These are phyloP conservation scores for Cherax destructor DNA, from an alignment of 1,140 invertebrate genomes.

Conservation along the genomic window DNA sequence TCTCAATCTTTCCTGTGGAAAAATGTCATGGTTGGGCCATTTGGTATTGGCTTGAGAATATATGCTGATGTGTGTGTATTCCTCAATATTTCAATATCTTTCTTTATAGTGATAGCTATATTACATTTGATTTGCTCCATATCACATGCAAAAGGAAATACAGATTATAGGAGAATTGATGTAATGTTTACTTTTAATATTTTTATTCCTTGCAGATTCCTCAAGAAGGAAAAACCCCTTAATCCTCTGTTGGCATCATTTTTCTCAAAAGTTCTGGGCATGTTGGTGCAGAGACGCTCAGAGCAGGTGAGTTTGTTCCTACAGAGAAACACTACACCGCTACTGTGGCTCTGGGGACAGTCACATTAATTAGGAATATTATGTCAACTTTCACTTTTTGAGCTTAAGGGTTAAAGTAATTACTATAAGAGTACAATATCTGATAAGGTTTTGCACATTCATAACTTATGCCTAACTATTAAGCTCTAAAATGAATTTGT, in stretches of 20 bases:
- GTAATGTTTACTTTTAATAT: neutral
- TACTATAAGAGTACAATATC: neutral
- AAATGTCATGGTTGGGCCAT: too few relatives aligned
- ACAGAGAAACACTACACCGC: conserved; percentile 59
- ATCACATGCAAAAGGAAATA: too few relatives aligned
- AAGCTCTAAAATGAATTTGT: too few relatives aligned
- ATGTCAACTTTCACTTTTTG: too few relatives aligned
- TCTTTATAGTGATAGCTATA: too few relatives aligned
- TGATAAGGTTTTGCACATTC: too few relatives aligned
- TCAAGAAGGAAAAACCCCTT: conserved; percentile 89
- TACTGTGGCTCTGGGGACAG: conserved; percentile 2
- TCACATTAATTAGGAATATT: neutral
- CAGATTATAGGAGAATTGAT: neutral
- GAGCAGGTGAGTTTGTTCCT: conserved; percentile 80
- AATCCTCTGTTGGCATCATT: conserved; percentile 96
- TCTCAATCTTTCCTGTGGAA: too few relatives aligned
- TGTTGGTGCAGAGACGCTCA: conserved; percentile 87
- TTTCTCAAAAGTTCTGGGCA: conserved; percentile 94
- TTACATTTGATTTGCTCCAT: too few relatives aligned
- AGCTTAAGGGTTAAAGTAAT: neutral
- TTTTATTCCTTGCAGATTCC: conserved; percentile 80
- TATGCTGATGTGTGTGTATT: too few relatives aligned
- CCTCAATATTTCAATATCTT: too few relatives aligned
- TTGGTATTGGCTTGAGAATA: too few relatives aligned
- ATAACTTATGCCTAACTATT: too few relatives aligned